Base-by-base conservation (phyloP, 2,888 invertebrate genomes). In the Ceriagrion tenellum region DNA sequence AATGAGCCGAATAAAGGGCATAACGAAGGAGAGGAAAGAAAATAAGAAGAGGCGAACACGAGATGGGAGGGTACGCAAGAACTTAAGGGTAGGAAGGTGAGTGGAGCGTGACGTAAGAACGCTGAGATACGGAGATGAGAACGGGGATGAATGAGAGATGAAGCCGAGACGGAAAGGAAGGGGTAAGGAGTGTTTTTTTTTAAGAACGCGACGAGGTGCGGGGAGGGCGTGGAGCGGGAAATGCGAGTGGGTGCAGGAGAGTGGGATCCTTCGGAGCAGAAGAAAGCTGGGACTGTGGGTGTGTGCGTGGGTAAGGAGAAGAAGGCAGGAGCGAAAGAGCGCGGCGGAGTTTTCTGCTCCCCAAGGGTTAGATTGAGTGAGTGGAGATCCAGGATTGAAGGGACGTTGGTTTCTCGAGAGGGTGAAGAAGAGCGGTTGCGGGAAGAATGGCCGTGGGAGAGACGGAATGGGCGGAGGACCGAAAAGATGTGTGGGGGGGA, bases 341-440 rank as follows among this genome's bases (percentile, higher is more conserved):
- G 89, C 1, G 69, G n/a, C 16, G 4, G 93, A 55, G 47, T 74
- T 74, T 69, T 30, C 23, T 91, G 47, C 55, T 74, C 69, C 93
- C 93, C n/a, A 47, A 74, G 91, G 91, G 59, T 59, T 59, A 20
- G 55, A n/a, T 91, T 40, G 91, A 91, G 91, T 26, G 91, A 93
- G 74, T 63, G 69, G 93, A 89, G 89, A n/a, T 55, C 55, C 55
- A 6, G 47, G 89, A 89, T 89, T 89, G 89, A 89, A 26, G 89
- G 47, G 26, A 55, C 55, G 89, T 55, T 89, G 89, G 89, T 55
- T 89, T 89, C 59, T 89, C 89, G 26, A 89, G 89, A 40, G 89
- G 55, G 23, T 26, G 12, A 20, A 20, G 20, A 89, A 47, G 47
- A 18, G 89, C 47, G 55, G n/a, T 13, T n/a, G 47, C 47, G 55